Base-by-base conservation (phyloP, 2,113 vertebrate species). In the Rutilus rutilus region DNA sequence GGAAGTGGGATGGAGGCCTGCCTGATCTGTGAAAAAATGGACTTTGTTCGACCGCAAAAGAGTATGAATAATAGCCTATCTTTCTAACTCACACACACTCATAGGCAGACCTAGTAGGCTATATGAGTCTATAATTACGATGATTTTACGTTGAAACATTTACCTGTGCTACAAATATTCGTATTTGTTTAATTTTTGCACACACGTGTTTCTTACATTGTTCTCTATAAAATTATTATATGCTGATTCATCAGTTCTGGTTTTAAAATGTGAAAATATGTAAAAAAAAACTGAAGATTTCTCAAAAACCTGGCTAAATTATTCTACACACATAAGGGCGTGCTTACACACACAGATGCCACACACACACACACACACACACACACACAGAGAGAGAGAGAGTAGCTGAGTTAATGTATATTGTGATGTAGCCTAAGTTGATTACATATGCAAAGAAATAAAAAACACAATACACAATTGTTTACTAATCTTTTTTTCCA, bases 1-100 rank as follows among this genome's bases (percentile, higher is more conserved):
- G 59, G 78, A 80, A 65, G 78, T 64, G 78, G 59, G 59, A 65
- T 64, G 77, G 21, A 79, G 77, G 77, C 36, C n/a, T 30, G 78
- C 4, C 39, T 64, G 39, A 81, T 81, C 78, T 64, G 59, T 36
- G 30, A 59, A 19, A 60, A 39, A 17, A 57, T 19, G 27, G 5
- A 62, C 54, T 57, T 57, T 52, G 74, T 30, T 54, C 45, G 15
- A 52, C 39, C 39, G 39, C 78, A 65, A 59, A 45, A 64, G 17
- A 64, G 14, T 64, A 45, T 80, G 57, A 62, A 45, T 36, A 78
- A 57, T 42, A 42, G 65, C 33, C 17, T n/a, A 62, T 67, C 47
- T 30, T 42, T 69, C 73, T 78, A 5, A 54, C 60, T 67, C 36
- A 69, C 59, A 76, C 47, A 21, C 15, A 57, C 17, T 23, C 17